Base-by-base conservation (phyloP, 2,797 vertebrate genomes). In the Dendrocincla fuliginosa region DNA sequence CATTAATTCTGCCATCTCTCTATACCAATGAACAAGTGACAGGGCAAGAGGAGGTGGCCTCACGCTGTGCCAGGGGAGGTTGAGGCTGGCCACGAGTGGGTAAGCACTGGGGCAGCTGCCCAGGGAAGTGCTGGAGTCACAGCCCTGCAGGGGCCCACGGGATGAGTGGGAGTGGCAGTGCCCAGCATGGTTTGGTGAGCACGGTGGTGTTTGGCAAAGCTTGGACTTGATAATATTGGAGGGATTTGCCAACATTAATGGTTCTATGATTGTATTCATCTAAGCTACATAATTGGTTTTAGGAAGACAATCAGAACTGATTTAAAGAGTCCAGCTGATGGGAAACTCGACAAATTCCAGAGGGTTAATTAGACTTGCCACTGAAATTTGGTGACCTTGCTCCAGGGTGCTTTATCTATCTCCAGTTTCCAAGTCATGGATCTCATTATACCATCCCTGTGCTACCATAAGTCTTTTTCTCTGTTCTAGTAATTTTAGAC, bases 181-280 rank as follows among this genome's bases (percentile, higher is more conserved):
- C 10, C 37, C 18, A 3, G 5, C 1, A 12, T 24, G 41, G 41
- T n/a, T n/a, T 12, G 24, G 16, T 44, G 44, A 73, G 59, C 0
- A 0, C 11, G 9, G 19, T 59, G 19, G 16, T 25, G 24, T 59
- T 24, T 25, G n/a, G 46, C n/a, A 44, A 15, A 52, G 30, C 16
- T 2, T 67, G 30, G 52, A 32, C 47, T 59, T 15, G 7, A 33
- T 33, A 20, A 39, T 33, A 17, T 25, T 28, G 23, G n/a, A 87
- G 28, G 15, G 24, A 28, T 28, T 74, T 46, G 22, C 53, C 60
- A 59, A 11, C 60, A 39, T 20, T 22, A 73, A 30, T 30, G 32
- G 12, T 39, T 59, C 44, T 9, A 10, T 41, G 11, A 46, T 33
- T 59, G n/a, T 46, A 37, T 70, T 63, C 9, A 75, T 75, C 35